Evolutionary conservation across 2,113 vertebrate species (phyloP).

Genomic region (Odontesthes bonariensis): DNA sequence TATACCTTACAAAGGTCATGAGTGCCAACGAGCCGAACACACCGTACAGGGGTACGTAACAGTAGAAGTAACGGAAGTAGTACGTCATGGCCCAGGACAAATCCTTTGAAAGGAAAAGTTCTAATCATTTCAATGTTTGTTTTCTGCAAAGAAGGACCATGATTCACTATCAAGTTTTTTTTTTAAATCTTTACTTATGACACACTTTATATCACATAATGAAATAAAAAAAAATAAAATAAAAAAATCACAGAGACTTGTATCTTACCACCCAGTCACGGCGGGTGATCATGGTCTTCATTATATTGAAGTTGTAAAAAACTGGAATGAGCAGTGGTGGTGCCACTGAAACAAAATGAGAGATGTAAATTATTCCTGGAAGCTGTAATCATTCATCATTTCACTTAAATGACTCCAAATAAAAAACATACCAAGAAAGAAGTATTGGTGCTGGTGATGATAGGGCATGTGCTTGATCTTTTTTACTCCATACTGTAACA

Average conservation of each 20-base stretch:
- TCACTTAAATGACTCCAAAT: not conserved
- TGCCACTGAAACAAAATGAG: slow-evolving; percentile 83
- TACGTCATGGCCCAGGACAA: slow-evolving; percentile 90
- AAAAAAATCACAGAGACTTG: not conserved
- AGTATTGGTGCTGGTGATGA: slow-evolving; percentile 94
- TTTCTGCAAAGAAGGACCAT: not conserved
- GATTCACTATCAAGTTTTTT: too few species aligned
- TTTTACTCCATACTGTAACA: slow-evolving; percentile 91
- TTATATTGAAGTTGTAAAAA: slow-evolving; percentile 91
- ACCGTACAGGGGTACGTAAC: slow-evolving; percentile 88
- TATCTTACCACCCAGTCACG: slow-evolving; percentile 92
- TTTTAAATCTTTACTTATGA: too few species aligned
- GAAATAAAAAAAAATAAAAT: not conserved
- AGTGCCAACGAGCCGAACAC: slow-evolving; percentile 86
- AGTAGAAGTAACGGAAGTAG: slow-evolving; percentile 90
- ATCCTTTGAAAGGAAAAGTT: slow-evolving; percentile 82
- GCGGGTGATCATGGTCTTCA: slow-evolving; percentile 86
- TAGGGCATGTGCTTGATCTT: slow-evolving; percentile 92
- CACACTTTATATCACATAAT: too few species aligned
- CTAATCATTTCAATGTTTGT: too few species aligned
- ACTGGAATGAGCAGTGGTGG: slow-evolving; percentile 91
- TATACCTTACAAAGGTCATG: slow-evolving; percentile 92
- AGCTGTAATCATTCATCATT: not conserved
- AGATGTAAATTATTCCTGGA: not conserved
- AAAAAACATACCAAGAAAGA: slow-evolving; percentile 90